Evolutionary conservation across 2,797 vertebrate species (phyloP).

Genomic region (Threskiornis aethiopicus): DNA sequence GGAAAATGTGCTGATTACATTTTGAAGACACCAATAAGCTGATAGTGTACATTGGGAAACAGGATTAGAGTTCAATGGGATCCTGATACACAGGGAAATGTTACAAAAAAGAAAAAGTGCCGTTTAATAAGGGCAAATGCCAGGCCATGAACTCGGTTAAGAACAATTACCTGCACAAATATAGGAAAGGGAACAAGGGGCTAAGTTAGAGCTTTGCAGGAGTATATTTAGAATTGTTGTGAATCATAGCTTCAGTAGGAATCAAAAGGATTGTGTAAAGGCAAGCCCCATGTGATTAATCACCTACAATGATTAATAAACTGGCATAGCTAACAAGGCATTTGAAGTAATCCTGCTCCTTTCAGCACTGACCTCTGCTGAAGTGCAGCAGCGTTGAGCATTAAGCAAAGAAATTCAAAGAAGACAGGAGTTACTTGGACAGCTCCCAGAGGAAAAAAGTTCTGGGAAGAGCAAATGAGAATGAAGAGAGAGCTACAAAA

Average conservation of each 20-base stretch:
- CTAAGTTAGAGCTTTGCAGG: not conserved
- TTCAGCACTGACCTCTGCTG: not conserved
- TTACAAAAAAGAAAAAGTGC: not conserved
- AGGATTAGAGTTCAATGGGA: not conserved
- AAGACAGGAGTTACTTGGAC: not conserved
- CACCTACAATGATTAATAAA: slow-evolving; percentile 15
- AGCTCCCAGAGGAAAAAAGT: not conserved
- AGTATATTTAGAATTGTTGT: slow-evolving; percentile 12
- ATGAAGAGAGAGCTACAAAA: not conserved
- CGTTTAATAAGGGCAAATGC: not conserved
- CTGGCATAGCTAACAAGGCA: not conserved
- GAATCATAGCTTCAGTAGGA: not conserved
- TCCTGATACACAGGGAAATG: not conserved
- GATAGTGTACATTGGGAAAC: not conserved
- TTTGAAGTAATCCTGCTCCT: not conserved
- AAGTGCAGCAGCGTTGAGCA: not conserved
- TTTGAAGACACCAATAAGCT: not conserved
- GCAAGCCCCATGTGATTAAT: not conserved
- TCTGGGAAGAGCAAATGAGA: not conserved
- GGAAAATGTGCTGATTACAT: not conserved
- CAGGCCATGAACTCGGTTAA: not conserved
- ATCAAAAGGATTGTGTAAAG: not conserved
- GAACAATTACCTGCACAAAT: not conserved
- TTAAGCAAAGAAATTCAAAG: not conserved
- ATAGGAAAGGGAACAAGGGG: not conserved